These are phyloP conservation scores for Charina bottae DNA, from an alignment of 2,113 vertebrate species.

Conservation along the genomic window DNA sequence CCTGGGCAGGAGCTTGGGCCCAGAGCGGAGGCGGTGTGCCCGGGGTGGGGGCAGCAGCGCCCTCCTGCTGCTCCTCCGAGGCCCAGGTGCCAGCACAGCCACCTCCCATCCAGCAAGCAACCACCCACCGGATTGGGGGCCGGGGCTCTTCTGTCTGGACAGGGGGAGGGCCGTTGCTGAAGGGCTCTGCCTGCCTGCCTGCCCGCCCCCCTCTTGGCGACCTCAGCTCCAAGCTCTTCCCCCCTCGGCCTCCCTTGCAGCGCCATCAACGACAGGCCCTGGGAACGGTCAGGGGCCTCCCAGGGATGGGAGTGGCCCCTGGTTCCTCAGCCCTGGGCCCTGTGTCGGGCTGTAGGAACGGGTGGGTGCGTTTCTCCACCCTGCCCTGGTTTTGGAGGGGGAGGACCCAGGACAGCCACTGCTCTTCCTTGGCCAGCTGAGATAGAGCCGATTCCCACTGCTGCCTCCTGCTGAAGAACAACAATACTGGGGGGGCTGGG, in stretches of 20 bases:
- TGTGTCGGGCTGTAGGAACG: too few relatives aligned
- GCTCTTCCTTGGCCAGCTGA: neutral
- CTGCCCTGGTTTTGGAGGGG: neutral
- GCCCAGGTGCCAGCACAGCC: slow-evolving; percentile 42
- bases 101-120: neutral
- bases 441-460: neutral
- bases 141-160: neutral
- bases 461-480: neutral
- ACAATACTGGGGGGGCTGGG: neutral
- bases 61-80: slow-evolving; percentile 29
- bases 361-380: too few relatives aligned
- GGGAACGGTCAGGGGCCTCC: too few relatives aligned
- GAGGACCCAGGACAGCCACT: fast-evolving
- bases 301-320: too few relatives aligned
- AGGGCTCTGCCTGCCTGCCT: too few relatives aligned
- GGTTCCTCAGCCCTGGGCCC: too few relatives aligned
- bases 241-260: neutral
- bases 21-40: slow-evolving; percentile 51
- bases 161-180: too few relatives aligned
- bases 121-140: neutral
- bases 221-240: neutral
- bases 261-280: neutral
- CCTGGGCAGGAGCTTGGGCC: slow-evolving; percentile 76
- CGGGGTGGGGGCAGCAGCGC: neutral
- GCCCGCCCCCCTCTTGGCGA: too few relatives aligned